Percentiles rank a stretch among this genome's conserved stretches.
These are phyloP conservation scores for Phyllopteryx taeniolatus DNA, from an alignment of 2,113 vertebrate species.

Conservation along the genomic window DNA sequence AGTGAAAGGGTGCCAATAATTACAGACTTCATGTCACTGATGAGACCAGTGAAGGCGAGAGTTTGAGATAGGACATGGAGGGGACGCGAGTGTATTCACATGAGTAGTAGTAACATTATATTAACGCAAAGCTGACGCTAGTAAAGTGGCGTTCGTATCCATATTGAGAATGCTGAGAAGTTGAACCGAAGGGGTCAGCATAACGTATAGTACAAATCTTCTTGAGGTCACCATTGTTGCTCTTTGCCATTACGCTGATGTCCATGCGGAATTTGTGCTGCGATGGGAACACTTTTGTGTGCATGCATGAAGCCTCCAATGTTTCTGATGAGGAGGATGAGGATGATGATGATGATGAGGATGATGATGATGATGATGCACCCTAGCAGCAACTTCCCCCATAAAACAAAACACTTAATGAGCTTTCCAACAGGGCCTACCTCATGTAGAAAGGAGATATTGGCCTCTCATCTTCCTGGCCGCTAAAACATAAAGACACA, in stretches of 20 bases:
- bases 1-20: background rate
- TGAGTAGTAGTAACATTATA: too few relatives aligned
- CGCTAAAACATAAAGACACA: constrained; percentile 70
- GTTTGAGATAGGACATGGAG: too few relatives aligned
- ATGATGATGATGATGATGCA: constrained; percentile 20
- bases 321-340: constrained; percentile 24
- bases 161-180: background rate
- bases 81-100: too few relatives aligned
- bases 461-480: constrained; percentile 84
- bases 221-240: background rate
- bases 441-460: constrained; percentile 91
- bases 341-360: too few relatives aligned
- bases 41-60: background rate
- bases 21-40: background rate
- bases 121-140: background rate
- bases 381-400: constrained; percentile 30
- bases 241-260: background rate
- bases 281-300: constrained; percentile 38
- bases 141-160: background rate
- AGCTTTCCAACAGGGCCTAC: constrained; percentile 64
- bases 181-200: too few relatives aligned
- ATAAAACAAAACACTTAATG: background rate
- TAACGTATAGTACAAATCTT: background rate
- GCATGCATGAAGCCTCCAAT: constrained; percentile 41
- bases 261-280: background rate